Evolutionary conservation across 2,888 invertebrate genomes (phyloP), one percentile per base, ranked within the genome.

Genomic region (Uloborus plumipes): DNA sequence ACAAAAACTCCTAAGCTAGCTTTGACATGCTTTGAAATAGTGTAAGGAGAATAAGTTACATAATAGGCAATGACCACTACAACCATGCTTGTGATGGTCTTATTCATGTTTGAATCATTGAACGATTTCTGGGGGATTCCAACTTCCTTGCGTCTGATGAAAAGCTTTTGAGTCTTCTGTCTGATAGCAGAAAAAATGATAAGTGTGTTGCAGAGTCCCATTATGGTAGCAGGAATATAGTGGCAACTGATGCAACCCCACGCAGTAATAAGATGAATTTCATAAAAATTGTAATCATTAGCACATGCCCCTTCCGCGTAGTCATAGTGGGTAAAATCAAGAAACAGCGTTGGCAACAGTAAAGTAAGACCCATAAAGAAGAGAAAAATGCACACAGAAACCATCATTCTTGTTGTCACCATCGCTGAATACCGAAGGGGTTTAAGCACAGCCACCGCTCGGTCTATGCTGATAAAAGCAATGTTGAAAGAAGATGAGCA

Each of bases 401-500:
- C 11, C 39, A 39, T 39, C 9, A 39, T 39, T 15, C 11, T 58
- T 14, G 9, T 1, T 1, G 67, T 66, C 67, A 66, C 50, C 7
- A 49, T n/a, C n/a, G 39, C 88, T 88, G 75, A 62, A 77, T 88
- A 89, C 3, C 83, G 80, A 16, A 89, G 84, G 0, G 89, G 86
- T 69, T 87, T 80, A 20, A 86, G 64, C 31, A 88, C 86, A 9
- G 88, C 88, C 31, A 87, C 82, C 84, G 87, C 88, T 7, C 89
- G 85, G 81, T 89, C 89, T 2, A 88, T 80, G 58, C 88, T 87
- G 74, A 89, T 88, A 82, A 87, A 87, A 49, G 87, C 87, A 13
- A 89, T 86, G 2, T 88, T 89, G 61, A 88, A 80, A 88, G 89
- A 88, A n/a, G 88, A 88, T 26, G 88, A 88, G 15, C 89, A 88